Conservation (phyloP, 2,113 vertebrate genomes). For the Smithornis capensis region DNA sequence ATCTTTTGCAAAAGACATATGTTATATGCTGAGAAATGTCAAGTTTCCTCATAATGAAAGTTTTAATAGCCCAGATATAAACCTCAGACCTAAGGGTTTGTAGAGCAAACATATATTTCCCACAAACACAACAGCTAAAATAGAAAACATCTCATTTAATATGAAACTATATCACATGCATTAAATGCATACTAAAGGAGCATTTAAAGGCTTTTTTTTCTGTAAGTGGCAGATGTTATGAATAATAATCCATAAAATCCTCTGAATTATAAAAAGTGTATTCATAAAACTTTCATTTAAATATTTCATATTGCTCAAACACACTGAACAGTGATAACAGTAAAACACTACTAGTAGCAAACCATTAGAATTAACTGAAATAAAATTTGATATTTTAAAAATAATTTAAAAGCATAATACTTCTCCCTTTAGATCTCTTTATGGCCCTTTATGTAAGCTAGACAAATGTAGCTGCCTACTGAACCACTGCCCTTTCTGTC, state of each 20-base stretch:
- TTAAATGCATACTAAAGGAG: constrained; percentile 71
- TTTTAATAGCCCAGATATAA: constrained; percentile 48
- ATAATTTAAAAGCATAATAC: neutral
- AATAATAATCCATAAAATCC: constrained; percentile 73
- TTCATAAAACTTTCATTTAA: constrained; percentile 72
- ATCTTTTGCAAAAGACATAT: neutral
- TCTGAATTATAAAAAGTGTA: constrained; percentile 65
- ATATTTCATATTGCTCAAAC: constrained; percentile 63
- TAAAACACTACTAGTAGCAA: constrained; percentile 57
- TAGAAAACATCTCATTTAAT: constrained; percentile 59
- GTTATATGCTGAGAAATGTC: neutral
- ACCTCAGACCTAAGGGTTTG: constrained; percentile 2
- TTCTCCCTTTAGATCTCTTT: neutral
- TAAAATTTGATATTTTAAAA: constrained; percentile 38
- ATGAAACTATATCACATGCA: constrained; percentile 59
- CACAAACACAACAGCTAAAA: constrained; percentile 15
- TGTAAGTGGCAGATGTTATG: constrained; percentile 75
- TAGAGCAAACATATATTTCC: neutral
- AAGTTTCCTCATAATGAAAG: neutral
- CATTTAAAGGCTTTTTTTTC: constrained; percentile 68
- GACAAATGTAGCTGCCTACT: neutral
- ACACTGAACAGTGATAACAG: constrained; percentile 46
- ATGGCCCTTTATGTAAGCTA: neutral
- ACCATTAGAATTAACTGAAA: constrained; percentile 51
- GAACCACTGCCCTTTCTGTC: neutral